Conservation (phyloP, 2,113 vertebrate species). For the Rhadina sibilatrix region DNA sequence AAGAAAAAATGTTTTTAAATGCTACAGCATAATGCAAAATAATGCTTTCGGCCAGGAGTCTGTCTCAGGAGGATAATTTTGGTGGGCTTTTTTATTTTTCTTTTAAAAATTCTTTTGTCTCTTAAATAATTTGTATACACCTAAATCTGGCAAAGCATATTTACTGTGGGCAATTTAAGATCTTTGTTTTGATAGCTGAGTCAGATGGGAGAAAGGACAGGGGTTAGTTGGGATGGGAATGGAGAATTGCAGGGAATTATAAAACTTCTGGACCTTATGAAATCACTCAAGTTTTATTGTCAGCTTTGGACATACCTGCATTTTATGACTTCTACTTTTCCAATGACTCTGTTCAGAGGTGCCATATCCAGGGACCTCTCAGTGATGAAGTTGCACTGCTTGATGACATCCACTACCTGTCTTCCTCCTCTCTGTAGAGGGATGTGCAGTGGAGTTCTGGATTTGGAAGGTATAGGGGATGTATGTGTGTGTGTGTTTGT, state of each 20-base stretch:
- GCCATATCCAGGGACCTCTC: not conserved
- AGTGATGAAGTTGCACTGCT: not conserved
- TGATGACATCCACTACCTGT: not conserved
- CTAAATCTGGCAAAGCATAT: not conserved
- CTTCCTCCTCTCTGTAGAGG: not conserved
- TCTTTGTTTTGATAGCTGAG: not conserved
- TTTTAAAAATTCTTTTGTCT: not conserved
- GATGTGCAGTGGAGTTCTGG: not conserved
- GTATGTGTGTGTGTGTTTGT: not conserved
- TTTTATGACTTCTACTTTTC: not conserved
- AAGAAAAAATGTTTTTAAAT: not conserved
- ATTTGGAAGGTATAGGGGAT: not conserved
- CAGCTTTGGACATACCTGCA: not conserved
- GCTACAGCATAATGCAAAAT: not conserved
- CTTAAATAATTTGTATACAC: not conserved
- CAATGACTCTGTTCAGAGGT: not conserved
- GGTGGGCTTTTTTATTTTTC: not conserved
- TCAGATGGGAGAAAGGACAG: not conserved
- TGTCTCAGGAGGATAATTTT: not conserved
- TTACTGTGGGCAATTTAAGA: not conserved
- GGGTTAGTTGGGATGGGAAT: not conserved
- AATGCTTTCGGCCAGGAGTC: not conserved
- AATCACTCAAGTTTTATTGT: fast-evolving
- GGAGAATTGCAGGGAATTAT: not conserved
- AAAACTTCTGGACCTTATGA: not conserved